Evolutionary conservation across 2,797 vertebrate species (phyloP).

Genomic region (Sparidentex hasta): DNA sequence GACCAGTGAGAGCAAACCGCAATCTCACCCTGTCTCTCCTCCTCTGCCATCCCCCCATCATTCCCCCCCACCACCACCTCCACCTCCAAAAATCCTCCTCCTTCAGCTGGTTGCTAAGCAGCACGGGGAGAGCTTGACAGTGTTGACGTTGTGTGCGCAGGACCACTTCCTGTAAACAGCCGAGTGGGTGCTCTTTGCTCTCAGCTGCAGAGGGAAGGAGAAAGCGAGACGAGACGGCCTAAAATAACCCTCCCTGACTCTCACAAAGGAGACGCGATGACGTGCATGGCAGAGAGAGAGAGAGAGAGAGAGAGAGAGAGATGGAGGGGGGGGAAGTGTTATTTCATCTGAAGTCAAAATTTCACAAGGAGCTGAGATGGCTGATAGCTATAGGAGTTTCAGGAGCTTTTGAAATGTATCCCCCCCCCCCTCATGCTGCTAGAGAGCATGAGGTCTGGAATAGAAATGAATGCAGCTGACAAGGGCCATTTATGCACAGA

Average conservation of each 20-base stretch:
- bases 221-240: slow-evolving; percentile 69
- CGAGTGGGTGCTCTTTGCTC: slow-evolving; percentile 70
- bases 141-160: slow-evolving; percentile 62
- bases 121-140: slow-evolving; percentile 63
- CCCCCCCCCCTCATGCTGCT: slow-evolving; percentile 3
- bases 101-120: slow-evolving; percentile 76
- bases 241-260: slow-evolving; percentile 80
- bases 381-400: slow-evolving; percentile 45
- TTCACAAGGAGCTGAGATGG: slow-evolving; percentile 43
- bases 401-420: slow-evolving; percentile 43
- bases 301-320: neutral
- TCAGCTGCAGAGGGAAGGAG: slow-evolving; percentile 52
- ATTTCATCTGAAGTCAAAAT: slow-evolving; percentile 58
- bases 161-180: slow-evolving; percentile 83
- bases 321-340: slow-evolving; percentile 27
- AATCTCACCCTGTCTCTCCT: slow-evolving; percentile 17
- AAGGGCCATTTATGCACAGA: slow-evolving; percentile 38
- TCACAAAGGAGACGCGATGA: slow-evolving; percentile 62
- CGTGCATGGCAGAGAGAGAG: slow-evolving; percentile 1
- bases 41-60: slow-evolving; percentile 5
- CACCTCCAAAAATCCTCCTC: slow-evolving; percentile 54
- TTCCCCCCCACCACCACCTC: neutral
- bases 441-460: slow-evolving; percentile 40
- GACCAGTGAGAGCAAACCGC: slow-evolving; percentile 28
- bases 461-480: slow-evolving; percentile 42